Base-by-base conservation (phyloP, 1,140 invertebrate genomes). In the Hyles vespertilio region DNA sequence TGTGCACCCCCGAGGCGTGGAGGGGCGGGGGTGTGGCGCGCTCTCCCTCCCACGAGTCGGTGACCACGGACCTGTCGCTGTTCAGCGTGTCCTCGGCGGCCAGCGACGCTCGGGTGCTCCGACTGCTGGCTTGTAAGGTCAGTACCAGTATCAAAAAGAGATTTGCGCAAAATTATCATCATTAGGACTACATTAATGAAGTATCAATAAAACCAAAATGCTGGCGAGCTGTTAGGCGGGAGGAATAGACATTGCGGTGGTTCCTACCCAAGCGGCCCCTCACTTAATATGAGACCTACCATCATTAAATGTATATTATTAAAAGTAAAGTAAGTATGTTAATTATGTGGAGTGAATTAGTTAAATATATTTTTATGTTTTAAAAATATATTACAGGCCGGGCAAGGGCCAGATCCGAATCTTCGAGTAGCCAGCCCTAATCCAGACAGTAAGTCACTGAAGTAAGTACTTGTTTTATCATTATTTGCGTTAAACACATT, bases 21-120 rank as follows among this genome's bases (percentile, higher is more conserved):
- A 67, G 79, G 7, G 72, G 92, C 4, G 92, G 67, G 3, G 81
- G 93, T n/a, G 94, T 95, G 84, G 89, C 95, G 12, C 90, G 94
- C 22, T 95, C 94, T 5, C 95, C 95, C 2, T 95, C 94, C 43
- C 95, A 95, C 78, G 95, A 96, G 83, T 94, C 93, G 11, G 94
- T 96, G 63, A 95, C 94, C 5, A 96, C 95, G 2, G 95, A 96
- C 77, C 81, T 96, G 36, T 95, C 94, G 0, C 84, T 96, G 54
- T 94, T 96, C 80, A 95, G 94, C 47, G 92, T 96, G 5, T 95
- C 94, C 1, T 95, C 94, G 3, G 91, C 92, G 3, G 92, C 93
- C 0, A 93, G 93, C 3, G 93, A 94, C 56, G 88, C 90, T 3
- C 90, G 91, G 56, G 84, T 85, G 8, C 86, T 91, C 3, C 87